These are phyloP conservation scores for Caenorhabditis afra DNA, from an alignment of 2,888 invertebrate genomes.

Conservation along the genomic window DNA sequence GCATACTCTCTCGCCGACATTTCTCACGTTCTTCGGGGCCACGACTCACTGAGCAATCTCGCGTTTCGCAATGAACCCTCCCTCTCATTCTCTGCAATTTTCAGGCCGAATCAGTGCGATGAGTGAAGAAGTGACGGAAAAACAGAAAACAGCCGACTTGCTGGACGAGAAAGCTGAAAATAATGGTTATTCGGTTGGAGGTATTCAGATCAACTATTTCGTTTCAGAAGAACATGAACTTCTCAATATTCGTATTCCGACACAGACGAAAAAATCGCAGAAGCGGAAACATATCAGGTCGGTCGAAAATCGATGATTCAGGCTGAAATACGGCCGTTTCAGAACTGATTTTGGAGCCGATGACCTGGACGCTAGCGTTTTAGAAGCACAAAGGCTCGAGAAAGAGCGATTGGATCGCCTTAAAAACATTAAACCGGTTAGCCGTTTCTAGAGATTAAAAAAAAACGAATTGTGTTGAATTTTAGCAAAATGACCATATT, in stretches of 20 bases:
- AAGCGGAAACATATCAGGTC: constrained; percentile 65
- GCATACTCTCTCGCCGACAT: constrained; percentile 28
- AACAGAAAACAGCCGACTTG: neutral
- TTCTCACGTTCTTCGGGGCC: neutral
- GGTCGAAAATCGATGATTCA: neutral
- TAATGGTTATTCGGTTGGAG: neutral
- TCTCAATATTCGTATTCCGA: constrained; percentile 61
- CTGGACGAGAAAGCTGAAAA: constrained; percentile 8
- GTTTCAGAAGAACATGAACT: constrained; percentile 28
- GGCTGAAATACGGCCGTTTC: neutral
- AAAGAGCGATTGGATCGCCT: constrained; percentile 71
- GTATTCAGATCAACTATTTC: neutral
- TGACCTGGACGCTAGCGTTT: constrained; percentile 33
- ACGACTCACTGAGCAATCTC: constrained; percentile 4
- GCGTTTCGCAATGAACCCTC: constrained; percentile 30
- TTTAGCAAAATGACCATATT: constrained; percentile 58
- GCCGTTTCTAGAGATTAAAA: neutral
- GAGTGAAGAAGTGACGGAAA: constrained; percentile 19
- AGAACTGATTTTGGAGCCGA: constrained; percentile 63
- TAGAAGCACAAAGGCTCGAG: constrained; percentile 69
- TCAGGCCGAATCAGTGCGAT: constrained; percentile 13
- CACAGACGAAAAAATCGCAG: constrained; percentile 57
- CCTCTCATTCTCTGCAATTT: neutral
- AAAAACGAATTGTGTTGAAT: neutral
- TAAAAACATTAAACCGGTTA: constrained; percentile 56